These are phyloP conservation scores for Crypturellus undulatus DNA, from an alignment of 2,113 vertebrate genomes.

Conservation along the genomic window DNA sequence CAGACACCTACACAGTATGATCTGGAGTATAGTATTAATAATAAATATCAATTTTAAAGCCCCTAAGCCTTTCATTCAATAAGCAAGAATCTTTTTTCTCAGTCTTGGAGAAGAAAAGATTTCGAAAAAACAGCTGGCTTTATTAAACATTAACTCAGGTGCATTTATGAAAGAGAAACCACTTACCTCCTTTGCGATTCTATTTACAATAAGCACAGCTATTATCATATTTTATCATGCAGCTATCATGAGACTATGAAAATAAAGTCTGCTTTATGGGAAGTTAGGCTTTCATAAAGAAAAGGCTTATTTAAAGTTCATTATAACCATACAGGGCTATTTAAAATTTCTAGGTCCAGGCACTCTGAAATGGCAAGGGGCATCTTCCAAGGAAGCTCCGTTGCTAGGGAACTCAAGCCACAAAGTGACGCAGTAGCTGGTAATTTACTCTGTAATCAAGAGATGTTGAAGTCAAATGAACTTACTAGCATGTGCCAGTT, in stretches of 20 bases:
- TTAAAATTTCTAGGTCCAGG: conserved; percentile 15
- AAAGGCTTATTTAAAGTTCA: conserved; percentile 19
- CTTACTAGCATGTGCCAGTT: rapidly evolving
- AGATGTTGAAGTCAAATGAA: neutral
- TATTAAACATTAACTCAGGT: conserved; percentile 2
- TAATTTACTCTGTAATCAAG: neutral
- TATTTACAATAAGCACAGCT: neutral
- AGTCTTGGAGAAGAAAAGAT: neutral
- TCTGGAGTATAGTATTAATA: neutral
- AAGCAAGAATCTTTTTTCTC: neutral
- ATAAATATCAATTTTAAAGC: neutral
- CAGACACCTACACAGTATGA: neutral
- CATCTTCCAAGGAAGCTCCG: neutral
- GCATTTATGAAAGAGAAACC: neutral
- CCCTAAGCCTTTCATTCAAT: neutral
- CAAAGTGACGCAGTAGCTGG: neutral
- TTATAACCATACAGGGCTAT: neutral
- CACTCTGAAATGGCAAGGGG: conserved; percentile 4
- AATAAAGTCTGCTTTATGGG: neutral
- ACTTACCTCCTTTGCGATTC: neutral
- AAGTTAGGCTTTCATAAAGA: neutral
- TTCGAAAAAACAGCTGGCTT: neutral
- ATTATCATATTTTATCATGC: conserved; percentile 3
- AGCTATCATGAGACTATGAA: neutral
- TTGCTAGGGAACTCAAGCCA: conserved; percentile 39